Evolutionary conservation across 1,140 invertebrate species (phyloP).

Genomic region (Nephila pilipes): DNA sequence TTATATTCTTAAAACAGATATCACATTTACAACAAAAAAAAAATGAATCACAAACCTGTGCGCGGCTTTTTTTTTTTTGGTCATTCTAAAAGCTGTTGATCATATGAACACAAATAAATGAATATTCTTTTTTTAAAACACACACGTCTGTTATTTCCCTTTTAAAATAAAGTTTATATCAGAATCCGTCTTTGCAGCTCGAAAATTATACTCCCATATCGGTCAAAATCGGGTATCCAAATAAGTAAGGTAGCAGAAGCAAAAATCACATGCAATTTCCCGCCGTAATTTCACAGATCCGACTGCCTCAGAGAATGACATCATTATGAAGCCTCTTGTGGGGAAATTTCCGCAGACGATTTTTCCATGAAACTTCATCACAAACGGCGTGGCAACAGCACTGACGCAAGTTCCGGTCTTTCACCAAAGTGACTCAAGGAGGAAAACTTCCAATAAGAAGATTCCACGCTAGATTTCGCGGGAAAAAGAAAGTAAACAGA

Average conservation of each 20-base stretch:
- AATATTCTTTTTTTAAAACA: no score
- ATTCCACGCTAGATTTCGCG: neutral
- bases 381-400: neutral
- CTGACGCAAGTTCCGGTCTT: slow-evolving; percentile 15
- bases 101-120: no score
- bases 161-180: no score
- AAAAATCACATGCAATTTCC: neutral
- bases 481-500: slow-evolving; percentile 24
- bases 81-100: no score
- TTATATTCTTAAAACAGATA: no score
- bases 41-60: no score
- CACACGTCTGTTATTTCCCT: no score
- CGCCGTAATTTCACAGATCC: neutral
- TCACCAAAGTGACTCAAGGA: neutral
- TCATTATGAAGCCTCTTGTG: neutral
- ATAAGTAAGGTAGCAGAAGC: neutral
- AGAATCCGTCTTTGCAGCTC: no score
- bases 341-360: neutral
- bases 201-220: no score
- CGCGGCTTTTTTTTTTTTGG: no score
- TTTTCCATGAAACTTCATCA: neutral
- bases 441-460: neutral
- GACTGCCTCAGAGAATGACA: neutral
- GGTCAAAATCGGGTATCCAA: neutral
- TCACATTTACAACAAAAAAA: no score